Conservation (phyloP, 2,797 vertebrate species). For the Molossus alvarezi region DNA sequence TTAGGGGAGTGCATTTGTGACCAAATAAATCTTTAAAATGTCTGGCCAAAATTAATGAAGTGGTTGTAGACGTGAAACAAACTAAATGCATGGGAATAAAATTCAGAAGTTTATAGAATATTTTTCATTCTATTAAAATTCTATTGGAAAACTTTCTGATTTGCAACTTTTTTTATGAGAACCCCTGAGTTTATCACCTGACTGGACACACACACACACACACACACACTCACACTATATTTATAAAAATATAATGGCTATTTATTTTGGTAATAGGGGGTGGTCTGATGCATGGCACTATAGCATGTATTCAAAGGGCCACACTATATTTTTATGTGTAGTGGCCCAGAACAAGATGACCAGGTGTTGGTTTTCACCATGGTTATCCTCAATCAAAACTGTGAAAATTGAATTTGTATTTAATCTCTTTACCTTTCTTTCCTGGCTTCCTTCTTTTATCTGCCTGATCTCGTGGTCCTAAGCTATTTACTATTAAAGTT, state of each 20-base stretch:
- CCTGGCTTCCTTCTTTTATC: constrained; percentile 2
- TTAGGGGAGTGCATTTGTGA: background rate
- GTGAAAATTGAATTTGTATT: constrained; percentile 19
- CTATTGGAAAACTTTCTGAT: background rate
- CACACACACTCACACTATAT: background rate
- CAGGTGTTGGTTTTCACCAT: constrained; percentile 52
- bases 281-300: background rate
- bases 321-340: background rate
- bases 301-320: background rate
- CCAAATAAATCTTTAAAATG: background rate
- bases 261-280: background rate
- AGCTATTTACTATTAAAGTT: background rate
- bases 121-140: constrained; percentile 34
- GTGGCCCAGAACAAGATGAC: background rate
- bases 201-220: background rate
- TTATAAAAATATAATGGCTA: background rate
- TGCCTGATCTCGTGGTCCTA: background rate
- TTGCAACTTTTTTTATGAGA: constrained; percentile 4
- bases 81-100: background rate
- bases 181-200: background rate
- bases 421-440: background rate
- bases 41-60: background rate
- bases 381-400: constrained; percentile 41
- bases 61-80: background rate
- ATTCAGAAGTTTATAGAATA: background rate